Evolutionary conservation across 2,888 invertebrate genomes (phyloP), one percentile per base, ranked within the genome.

Genomic region (Sinodicranocentrus sp.): DNA sequence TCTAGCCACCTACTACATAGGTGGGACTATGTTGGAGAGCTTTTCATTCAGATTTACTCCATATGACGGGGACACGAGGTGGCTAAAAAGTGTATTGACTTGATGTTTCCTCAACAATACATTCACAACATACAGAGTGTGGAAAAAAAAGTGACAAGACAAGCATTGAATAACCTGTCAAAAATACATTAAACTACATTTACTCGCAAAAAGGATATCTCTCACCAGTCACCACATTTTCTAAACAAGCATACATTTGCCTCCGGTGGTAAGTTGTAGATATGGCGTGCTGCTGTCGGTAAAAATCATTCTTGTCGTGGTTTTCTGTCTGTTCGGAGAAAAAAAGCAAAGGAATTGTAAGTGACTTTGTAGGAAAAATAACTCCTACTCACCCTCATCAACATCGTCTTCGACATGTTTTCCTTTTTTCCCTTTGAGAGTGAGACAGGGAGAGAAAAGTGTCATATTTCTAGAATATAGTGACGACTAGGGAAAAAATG

Each of bases 161-260:
- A 76, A 28, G 65, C 67, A 76, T 54, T 54, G 65, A 65, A 80
- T 72, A 73, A 80, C 72, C 80, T 80, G 80, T 80, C 80, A 80
- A 67, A 80, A 80, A 65, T 80, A 67, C 80, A 80, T 80, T 80
- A 79, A 79, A 73, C 65, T 43, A 73, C 73, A 80, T 65, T 52
- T 80, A 80, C 73, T 72, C 65, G 67, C 17, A 68, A 72, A 72
- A 68, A 39, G 59, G 72, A 70, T 54, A 70, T 68, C 70, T 65
- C 44, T 21, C 43, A 48, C 48, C 33, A 33, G 65, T 65, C 65
- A 68, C 6, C 48, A 48, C 48, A 10, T n/a, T n/a, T 13, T 10
- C 48, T 8, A 5, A 39, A 39, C 39, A 39, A 39, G 39, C 21
- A 61, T 48, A 61, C 54, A 76, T 71, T 57, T 57, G 67, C 73